Evolutionary conservation across 2,113 vertebrate genomes (phyloP).

Genomic region (Siphamia tubifer): DNA sequence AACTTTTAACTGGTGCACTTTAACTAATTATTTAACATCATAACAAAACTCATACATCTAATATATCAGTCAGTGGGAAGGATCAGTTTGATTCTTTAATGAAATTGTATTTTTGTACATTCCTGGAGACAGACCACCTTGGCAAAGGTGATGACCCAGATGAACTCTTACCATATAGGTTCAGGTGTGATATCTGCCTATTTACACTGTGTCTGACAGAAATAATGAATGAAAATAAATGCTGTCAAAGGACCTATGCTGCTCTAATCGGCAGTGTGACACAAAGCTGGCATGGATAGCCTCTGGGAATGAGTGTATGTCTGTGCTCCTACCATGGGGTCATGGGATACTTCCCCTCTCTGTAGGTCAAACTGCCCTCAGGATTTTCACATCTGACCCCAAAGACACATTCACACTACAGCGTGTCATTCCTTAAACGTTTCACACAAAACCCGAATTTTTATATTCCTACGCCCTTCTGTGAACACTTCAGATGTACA

Average conservation of each 20-base stretch:
- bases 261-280: slow-evolving; percentile 43
- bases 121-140: too few relatives aligned
- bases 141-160: too few relatives aligned
- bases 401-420: slow-evolving; percentile 14
- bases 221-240: slow-evolving; percentile 47
- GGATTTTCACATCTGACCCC: slow-evolving; percentile 59
- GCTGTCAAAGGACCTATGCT: slow-evolving; percentile 47
- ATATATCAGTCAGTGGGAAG: too few relatives aligned
- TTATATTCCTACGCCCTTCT: slow-evolving; percentile 3
- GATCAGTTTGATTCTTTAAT: too few relatives aligned
- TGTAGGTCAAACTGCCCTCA: slow-evolving; percentile 34
- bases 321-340: slow-evolving; percentile 36
- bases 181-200: background rate
- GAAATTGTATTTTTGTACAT: too few relatives aligned
- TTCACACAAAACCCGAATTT: slow-evolving; percentile 30
- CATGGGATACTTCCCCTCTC: slow-evolving; percentile 44
- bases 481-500: background rate
- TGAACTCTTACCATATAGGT: background rate
- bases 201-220: slow-evolving; percentile 26
- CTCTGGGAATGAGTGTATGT: slow-evolving; percentile 42
- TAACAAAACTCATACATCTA: too few relatives aligned
- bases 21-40: too few relatives aligned
- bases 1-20: too few relatives aligned
- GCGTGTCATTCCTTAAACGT: slow-evolving; percentile 36
- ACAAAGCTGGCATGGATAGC: slow-evolving; percentile 40